Evolutionary conservation across 37 sponge, comb jelly and placozoan genomes (phyloP), one percentile per base, ranked within the genome.

Genomic region (Beroe ovata): DNA sequence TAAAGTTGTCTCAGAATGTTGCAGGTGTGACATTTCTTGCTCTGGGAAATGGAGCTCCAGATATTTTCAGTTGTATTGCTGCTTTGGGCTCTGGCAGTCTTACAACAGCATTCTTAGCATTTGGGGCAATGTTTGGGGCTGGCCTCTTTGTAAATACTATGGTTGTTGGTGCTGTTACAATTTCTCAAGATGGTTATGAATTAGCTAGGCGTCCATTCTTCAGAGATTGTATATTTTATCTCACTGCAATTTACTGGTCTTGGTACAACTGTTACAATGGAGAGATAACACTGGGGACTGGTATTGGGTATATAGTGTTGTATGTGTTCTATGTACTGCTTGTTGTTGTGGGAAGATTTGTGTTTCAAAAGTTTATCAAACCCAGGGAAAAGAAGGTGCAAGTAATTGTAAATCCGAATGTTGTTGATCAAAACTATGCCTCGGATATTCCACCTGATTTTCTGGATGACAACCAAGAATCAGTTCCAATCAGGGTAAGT

Each of bases 121-220:
- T 97, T 34, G 98, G 98, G 28, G 98, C 96, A 30, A 64, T 97
- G 36, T 97, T 95, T 93, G 97, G 99, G 81, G 99, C 99, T 88
- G 99, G 99, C 0, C 93, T 97, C 60, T 97, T 97, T 94, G 96
- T 97, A 16, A 94, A 95, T 20, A 93, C 94, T 20, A 72, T 97
- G 0, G 95, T 97, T 60, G 92, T 96, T 0, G 99, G 99, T 38
- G 91, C 91, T 29, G 93, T 97, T 26, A 71, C 92, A 37, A 64
- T 95, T 21, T 63, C 90, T 37, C 88, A 88, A 60, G 91, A 91
- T 30, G 92, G 95, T 0, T 95, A 94, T 72, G 90, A 88, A 0
- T 92, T 97, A 23, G 94, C 99, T 16, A 60, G 91, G 89, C 90
- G 99, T 14, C 99, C 99, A 6, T 97, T 95, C 71, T 91, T 95